These are phyloP conservation scores for Triplophysa dalaica DNA, from an alignment of 2,113 vertebrate species.

Conservation along the genomic window DNA sequence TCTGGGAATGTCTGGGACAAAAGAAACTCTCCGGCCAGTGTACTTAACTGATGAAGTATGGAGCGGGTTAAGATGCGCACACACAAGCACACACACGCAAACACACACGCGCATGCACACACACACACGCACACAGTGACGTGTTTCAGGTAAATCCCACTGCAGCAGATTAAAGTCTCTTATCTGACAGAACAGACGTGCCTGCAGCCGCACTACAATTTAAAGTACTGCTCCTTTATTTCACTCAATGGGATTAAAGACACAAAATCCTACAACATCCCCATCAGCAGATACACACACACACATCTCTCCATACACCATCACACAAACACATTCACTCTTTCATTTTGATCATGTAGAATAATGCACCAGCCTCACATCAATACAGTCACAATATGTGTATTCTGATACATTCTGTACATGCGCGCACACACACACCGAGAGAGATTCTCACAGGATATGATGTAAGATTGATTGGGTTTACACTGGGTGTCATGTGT, in stretches of 20 bases:
- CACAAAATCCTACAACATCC: constrained; percentile 53
- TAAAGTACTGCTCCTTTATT: constrained; percentile 51
- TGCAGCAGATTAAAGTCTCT: constrained; percentile 53
- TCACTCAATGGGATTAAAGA: constrained; percentile 50
- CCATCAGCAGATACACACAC: neutral
- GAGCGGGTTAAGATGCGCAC: neutral
- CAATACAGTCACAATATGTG: no score
- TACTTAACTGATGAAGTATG: neutral
- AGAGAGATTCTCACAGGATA: neutral
- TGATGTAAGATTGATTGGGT: neutral
- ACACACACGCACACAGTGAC: neutral
- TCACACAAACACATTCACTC: no score
- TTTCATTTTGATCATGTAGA: no score
- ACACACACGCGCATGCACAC: neutral
- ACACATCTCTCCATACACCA: no score
- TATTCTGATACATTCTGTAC: no score
- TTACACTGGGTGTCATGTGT: neutral
- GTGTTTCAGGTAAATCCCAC: constrained; percentile 55
- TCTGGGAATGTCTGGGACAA: constrained; percentile 6
- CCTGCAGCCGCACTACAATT: constrained; percentile 52
- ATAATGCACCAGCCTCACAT: no score
- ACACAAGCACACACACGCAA: neutral
- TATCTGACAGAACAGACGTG: constrained; percentile 53
- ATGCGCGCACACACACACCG: no score
- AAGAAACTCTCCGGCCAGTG: no score